Conservation (phyloP, 1,140 invertebrate genomes). For the Diorhabda elongata region DNA sequence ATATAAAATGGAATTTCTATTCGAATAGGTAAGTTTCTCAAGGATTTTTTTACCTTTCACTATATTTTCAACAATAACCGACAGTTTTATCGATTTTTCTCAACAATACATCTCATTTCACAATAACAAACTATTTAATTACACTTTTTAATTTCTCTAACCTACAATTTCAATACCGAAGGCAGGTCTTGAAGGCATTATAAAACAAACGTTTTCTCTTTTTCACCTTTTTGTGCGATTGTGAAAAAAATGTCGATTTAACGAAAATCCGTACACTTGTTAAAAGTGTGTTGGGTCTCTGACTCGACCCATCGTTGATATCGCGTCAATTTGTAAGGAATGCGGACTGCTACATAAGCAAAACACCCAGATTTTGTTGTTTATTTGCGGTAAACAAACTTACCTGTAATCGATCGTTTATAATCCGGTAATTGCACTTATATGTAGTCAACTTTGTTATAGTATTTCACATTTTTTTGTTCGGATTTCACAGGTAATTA, state of each 20-base stretch:
- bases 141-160: no score
- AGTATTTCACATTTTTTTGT: constrained; percentile 17
- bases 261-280: constrained; percentile 1
- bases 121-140: no score
- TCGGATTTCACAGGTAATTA: background rate
- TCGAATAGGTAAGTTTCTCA: no score
- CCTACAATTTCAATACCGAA: no score
- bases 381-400: background rate
- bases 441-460: constrained; percentile 15
- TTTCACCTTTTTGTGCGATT: no score
- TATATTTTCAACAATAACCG: no score
- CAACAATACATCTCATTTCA: no score
- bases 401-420: background rate
- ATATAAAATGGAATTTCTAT: no score
- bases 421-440: constrained; percentile 9
- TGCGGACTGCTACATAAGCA: constrained; percentile 6
- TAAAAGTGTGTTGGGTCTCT: constrained; percentile 14
- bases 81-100: no score
- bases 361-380: constrained; percentile 16
- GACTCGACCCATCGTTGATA: constrained; percentile 23
- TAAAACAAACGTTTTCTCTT: no score
- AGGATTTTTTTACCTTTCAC: no score
- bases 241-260: background rate
- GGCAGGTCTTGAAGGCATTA: no score
- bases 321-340: constrained; percentile 20